A percentile compares a stretch with the other conserved stretches of the same genome.
These are phyloP conservation scores for Myathropa florea DNA, from an alignment of 2,888 invertebrate species.

Conservation along the genomic window DNA sequence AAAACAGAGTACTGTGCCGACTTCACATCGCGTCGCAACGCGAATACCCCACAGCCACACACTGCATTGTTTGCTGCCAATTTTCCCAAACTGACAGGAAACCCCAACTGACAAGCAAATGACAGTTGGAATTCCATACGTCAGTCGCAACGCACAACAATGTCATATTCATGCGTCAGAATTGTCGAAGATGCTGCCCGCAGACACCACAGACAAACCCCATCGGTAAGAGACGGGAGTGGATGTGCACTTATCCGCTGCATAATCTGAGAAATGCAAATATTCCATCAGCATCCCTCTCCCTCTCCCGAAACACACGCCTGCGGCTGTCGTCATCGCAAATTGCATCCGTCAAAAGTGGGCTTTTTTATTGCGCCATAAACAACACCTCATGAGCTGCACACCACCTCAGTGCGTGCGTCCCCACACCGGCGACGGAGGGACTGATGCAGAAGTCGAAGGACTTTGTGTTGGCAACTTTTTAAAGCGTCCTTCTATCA, in stretches of 20 bases:
- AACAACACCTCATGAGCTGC: conserved; percentile 68
- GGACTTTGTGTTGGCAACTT: conserved; percentile 50
- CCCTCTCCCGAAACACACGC: not conserved
- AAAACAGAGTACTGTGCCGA: too few relatives aligned
- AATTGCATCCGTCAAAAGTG: conserved; percentile 70
- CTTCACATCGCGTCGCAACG: too few relatives aligned
- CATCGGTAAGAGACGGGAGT: not conserved
- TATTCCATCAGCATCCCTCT: conserved; percentile 15
- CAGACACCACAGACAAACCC: not conserved
- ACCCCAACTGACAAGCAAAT: too few relatives aligned
- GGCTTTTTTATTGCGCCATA: conserved; percentile 63
- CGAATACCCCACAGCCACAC: not conserved
- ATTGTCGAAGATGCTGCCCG: not conserved
- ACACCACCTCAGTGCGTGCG: not conserved
- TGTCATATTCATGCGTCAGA: not conserved
- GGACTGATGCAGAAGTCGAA: conserved; percentile 17
- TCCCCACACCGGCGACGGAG: not conserved
- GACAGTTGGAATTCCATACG: not conserved
- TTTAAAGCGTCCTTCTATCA: conserved; percentile 43
- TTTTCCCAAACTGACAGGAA: not conserved
- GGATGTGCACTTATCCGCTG: conserved; percentile 3
- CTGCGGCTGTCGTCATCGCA: conserved; percentile 48
- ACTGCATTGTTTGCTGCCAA: not conserved
- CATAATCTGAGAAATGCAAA: conserved; percentile 26
- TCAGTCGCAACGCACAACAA: not conserved